A percentile compares a stretch with the other conserved stretches of the same genome.
Conservation (phyloP, 35 echinoderm and acorn worm species). For the Hemicentrotus pulcherrimus region DNA sequence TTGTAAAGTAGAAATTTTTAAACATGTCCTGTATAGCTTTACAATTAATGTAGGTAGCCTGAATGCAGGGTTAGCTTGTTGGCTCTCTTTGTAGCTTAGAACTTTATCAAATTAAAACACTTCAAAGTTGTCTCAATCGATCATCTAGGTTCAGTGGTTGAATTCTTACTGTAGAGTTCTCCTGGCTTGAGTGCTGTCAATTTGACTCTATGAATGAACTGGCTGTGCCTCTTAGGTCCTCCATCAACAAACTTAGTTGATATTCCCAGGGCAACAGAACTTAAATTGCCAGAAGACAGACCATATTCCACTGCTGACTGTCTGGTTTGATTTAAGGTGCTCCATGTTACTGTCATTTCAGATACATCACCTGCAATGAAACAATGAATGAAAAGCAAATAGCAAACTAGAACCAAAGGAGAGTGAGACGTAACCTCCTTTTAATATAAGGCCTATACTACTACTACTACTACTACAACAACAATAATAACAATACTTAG, state of each 20-base stretch:
- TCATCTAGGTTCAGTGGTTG: neutral
- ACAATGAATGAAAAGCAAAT: neutral
- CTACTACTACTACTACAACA: neutral
- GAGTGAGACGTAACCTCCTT: neutral
- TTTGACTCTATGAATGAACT: constrained; percentile 89
- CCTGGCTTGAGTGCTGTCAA: constrained; percentile 69
- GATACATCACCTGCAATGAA: constrained; percentile 57
- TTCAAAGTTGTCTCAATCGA: neutral
- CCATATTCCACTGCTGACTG: constrained; percentile 80
- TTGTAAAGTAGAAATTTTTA: no score
- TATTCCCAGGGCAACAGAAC: constrained; percentile 55
- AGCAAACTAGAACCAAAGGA: neutral
- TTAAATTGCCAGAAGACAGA: constrained; percentile 43
- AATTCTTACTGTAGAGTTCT: constrained; percentile 76
- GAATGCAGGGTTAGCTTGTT: neutral
- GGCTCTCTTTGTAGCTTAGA: neutral
- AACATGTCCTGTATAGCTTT: no score
- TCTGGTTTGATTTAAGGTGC: constrained; percentile 70
- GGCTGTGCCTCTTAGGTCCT: constrained; percentile 60
- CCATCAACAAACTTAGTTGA: constrained; percentile 92
- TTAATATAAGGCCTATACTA: neutral
- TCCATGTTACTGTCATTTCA: constrained; percentile 98
- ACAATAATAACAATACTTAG: neutral
- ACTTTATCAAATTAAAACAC: neutral
- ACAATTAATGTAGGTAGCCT: no score